Conservation (phyloP, 2,888 invertebrate genomes). For the Beris chalybata region DNA sequence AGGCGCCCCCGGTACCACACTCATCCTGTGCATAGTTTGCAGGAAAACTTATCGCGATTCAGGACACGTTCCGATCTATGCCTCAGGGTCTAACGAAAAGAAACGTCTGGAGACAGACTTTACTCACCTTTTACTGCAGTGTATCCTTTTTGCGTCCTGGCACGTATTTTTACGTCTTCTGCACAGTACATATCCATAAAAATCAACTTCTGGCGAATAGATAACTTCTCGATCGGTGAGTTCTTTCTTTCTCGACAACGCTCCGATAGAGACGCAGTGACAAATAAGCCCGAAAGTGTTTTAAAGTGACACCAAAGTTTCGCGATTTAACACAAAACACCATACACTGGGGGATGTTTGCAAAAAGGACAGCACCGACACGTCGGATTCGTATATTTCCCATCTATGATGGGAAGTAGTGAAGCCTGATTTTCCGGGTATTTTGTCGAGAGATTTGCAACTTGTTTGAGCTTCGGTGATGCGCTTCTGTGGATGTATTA, state of each 20-base stretch:
- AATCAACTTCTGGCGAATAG: constrained; percentile 36
- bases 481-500: background rate
- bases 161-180: constrained; percentile 24
- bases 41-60: constrained; percentile 31
- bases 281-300: constrained; percentile 33
- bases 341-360: background rate
- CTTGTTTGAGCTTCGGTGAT: constrained; percentile 37
- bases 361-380: constrained; percentile 16
- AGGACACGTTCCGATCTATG: constrained; percentile 37
- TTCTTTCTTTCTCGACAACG: constrained; percentile 25
- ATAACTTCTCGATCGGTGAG: constrained; percentile 37
- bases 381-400: constrained; percentile 18
- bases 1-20: constrained; percentile 24
- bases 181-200: constrained; percentile 33
- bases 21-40: constrained; percentile 5
- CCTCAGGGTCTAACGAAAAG: constrained; percentile 37
- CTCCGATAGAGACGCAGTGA: constrained; percentile 23
- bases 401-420: constrained; percentile 9
- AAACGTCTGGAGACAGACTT: constrained; percentile 30
- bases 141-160: constrained; percentile 34
- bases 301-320: constrained; percentile 37
- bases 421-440: constrained; percentile 37
- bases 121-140: constrained; percentile 39
- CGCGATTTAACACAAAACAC: constrained; percentile 28
- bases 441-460: constrained; percentile 38